Evolutionary conservation across 2,888 invertebrate species (phyloP).

Genomic region (Chloroclysta siterata): DNA sequence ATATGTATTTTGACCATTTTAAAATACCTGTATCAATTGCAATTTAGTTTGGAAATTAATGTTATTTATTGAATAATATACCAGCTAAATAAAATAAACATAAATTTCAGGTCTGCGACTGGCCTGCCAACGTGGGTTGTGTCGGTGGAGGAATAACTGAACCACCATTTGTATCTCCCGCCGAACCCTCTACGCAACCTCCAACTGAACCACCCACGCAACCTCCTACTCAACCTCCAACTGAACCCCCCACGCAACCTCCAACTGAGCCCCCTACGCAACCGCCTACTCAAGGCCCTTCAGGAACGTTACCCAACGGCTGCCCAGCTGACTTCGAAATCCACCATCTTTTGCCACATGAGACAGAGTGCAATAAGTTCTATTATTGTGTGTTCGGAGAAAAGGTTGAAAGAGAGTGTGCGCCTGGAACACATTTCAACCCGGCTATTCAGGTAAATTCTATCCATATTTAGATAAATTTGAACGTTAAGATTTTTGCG

Average conservation of each 20-base stretch:
- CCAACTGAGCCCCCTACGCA: not conserved
- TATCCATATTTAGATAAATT: no score
- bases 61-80: no score
- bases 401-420: constrained; percentile 2
- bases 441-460: constrained; percentile 4
- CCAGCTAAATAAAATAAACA: no score
- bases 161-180: not conserved
- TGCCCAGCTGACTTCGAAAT: constrained; percentile 53
- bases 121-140: constrained; percentile 1
- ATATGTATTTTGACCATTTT: no score
- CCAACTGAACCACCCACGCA: no score
- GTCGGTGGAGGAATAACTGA: not conserved
- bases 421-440: constrained; percentile 1
- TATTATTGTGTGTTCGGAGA: constrained; percentile 1
- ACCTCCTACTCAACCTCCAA: no score
- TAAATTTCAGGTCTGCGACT: constrained; percentile 6
- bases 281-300: constrained; percentile 22
- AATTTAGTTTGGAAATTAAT: no score
- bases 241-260: not conserved
- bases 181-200: not conserved
- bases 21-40: no score
- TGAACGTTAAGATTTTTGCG: no score
- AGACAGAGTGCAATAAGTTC: constrained; percentile 46
- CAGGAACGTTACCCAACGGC: constrained; percentile 47
- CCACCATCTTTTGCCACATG: constrained; percentile 57